Conservation (phyloP, 2,888 invertebrate species). For the Galeopsomyia nigrocyanea region DNA sequence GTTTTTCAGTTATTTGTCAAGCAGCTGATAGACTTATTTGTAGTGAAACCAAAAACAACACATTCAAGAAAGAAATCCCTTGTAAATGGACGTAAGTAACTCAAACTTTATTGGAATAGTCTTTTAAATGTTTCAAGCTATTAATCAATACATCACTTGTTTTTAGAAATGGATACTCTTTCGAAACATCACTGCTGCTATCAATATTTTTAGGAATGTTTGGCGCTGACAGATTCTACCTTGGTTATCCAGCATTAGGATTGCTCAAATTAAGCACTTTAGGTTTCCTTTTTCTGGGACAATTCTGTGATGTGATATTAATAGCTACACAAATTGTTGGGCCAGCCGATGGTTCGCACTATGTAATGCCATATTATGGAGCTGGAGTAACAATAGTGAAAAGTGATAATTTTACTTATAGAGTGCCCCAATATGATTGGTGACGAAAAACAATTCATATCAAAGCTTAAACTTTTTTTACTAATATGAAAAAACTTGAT, state of each 20-base stretch:
- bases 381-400: conserved; percentile 85
- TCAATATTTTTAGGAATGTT: conserved; percentile 99
- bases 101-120: conserved; percentile 17
- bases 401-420: conserved; percentile 88
- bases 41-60: conserved; percentile 81
- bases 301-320: conserved; percentile 93
- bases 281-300: conserved; percentile 96
- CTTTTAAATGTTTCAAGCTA: conserved; percentile 6
- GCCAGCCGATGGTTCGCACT: conserved; percentile 95
- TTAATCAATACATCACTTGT: neutral
- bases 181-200: conserved; percentile 91
- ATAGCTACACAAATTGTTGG: conserved; percentile 95
- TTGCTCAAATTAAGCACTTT: conserved; percentile 94
- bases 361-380: conserved; percentile 94
- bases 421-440: conserved; percentile 86
- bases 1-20: conserved; percentile 79
- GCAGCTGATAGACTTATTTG: conserved; percentile 89
- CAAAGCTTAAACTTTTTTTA: conserved; percentile 5
- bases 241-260: conserved; percentile 98
- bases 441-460: conserved; percentile 62
- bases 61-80: conserved; percentile 85
- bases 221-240: conserved; percentile 96
- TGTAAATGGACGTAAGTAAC: conserved; percentile 95
- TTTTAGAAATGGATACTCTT: conserved; percentile 90
- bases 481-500: neutral